Conservation (phyloP, 2,797 vertebrate genomes). For the Urosaurus nigricauda region DNA sequence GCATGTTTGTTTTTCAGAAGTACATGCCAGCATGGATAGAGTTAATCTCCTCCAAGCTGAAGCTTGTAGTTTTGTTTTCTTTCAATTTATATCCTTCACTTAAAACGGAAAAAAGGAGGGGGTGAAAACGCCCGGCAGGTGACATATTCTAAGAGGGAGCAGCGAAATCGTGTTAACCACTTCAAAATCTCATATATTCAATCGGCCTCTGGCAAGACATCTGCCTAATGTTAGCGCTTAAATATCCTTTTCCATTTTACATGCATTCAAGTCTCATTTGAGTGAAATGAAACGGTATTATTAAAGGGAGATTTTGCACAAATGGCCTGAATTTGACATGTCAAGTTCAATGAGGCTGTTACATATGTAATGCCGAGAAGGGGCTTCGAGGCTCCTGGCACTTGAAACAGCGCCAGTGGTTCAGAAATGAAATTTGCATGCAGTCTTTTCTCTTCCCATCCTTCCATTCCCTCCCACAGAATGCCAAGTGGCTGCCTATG, state of each 20-base stretch:
- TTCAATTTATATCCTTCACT: conserved; percentile 87
- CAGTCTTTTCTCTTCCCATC: conserved; percentile 50
- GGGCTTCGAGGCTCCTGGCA: conserved; percentile 77
- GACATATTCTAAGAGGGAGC: conserved; percentile 76
- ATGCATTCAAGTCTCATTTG: conserved; percentile 91
- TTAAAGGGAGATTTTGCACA: conserved; percentile 97
- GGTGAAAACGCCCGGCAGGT: conserved; percentile 70
- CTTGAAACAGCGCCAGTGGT: conserved; percentile 78
- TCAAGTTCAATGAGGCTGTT: conserved; percentile 96
- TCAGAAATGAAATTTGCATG: conserved; percentile 82
- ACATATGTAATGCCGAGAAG: conserved; percentile 81
- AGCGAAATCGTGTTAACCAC: conserved; percentile 81
- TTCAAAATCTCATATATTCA: conserved; percentile 86
- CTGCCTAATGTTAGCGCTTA: conserved; percentile 89
- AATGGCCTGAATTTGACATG: conserved; percentile 97
- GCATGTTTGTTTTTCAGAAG: conserved; percentile 39
- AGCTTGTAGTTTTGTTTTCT: conserved; percentile 80
- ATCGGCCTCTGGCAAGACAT: conserved; percentile 84
- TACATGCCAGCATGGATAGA: conserved; percentile 56
- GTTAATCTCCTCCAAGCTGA: conserved; percentile 74
- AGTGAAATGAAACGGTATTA: conserved; percentile 89
- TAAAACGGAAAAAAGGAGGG: conserved; percentile 62
- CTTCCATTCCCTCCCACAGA: conserved; percentile 4
- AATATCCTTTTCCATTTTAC: conserved; percentile 89
- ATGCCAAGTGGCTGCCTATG: conserved; percentile 14